A percentile compares a stretch with the other conserved stretches of the same genome.
Conservation (phyloP, 2,113 vertebrate genomes). For the Chauna torquata region DNA sequence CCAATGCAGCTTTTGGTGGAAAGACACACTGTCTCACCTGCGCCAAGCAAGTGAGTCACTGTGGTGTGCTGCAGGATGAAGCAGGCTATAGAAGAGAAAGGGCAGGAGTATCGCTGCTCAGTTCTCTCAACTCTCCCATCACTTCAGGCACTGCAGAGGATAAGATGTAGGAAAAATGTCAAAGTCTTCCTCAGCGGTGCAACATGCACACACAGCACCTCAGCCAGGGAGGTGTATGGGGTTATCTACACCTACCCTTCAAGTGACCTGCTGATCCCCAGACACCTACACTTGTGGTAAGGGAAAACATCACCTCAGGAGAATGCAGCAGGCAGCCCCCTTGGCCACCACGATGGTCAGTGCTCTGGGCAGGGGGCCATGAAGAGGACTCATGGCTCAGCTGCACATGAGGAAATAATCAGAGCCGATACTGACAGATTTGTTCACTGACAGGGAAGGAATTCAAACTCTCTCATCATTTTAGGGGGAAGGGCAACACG, state of each 20-base stretch:
- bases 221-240: neutral
- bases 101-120: neutral
- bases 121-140: neutral
- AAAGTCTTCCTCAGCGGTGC: neutral
- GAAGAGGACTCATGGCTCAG: fast-evolving
- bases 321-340: fast-evolving
- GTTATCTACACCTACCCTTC: neutral
- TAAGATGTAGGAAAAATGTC: neutral
- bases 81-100: neutral
- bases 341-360: neutral
- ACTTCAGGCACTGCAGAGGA: neutral
- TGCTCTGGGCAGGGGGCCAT: neutral
- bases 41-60: neutral
- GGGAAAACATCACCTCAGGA: neutral
- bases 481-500: neutral
- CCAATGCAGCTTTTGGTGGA: neutral
- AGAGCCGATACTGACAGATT: neutral
- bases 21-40: neutral
- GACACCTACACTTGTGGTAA: fast-evolving
- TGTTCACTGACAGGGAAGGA: neutral
- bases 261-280: neutral
- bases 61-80: neutral
- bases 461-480: neutral
- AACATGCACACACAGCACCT: neutral
- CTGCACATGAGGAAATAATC: neutral